phyloP scores from a whole-genome alignment of 2,113 vertebrate genomes.

The Butorides virescens region DNA sequence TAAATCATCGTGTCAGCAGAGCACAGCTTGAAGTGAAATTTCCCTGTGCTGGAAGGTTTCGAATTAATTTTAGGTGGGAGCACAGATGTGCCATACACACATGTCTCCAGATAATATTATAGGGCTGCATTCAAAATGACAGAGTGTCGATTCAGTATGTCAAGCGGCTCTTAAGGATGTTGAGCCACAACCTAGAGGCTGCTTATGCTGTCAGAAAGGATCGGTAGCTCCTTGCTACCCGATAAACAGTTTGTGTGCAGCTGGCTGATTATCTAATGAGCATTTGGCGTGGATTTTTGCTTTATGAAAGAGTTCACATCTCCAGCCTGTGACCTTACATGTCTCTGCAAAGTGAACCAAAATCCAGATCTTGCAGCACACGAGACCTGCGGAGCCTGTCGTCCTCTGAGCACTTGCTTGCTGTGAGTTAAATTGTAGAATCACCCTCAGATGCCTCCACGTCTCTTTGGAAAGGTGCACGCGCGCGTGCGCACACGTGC shows the following conservation, averaged over 20 bases:
- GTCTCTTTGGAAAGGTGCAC: not conserved
- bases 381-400: accelerated
- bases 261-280: not conserved
- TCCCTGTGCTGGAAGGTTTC: not conserved
- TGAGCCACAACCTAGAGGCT: not conserved
- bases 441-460: not conserved
- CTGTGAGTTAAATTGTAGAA: not conserved
- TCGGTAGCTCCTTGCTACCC: not conserved
- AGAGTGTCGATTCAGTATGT: not conserved
- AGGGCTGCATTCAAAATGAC: not conserved
- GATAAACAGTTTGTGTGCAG: not conserved
- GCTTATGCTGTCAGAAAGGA: not conserved
- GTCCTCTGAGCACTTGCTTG: not conserved
- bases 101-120: not conserved
- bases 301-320: not conserved
- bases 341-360: not conserved
- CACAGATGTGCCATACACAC: not conserved
- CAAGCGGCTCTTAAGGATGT: not conserved
- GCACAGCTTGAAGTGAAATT: not conserved
- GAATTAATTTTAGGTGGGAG: not conserved
- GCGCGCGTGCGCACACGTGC: accelerated
- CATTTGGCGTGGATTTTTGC: not conserved
- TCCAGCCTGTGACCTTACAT: not conserved
- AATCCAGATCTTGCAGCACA: not conserved
- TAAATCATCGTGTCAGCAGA: slow-evolving; percentile 19